These are phyloP conservation scores for Pseudococcus viburni DNA, from an alignment of 2,888 invertebrate species.

Conservation along the genomic window DNA sequence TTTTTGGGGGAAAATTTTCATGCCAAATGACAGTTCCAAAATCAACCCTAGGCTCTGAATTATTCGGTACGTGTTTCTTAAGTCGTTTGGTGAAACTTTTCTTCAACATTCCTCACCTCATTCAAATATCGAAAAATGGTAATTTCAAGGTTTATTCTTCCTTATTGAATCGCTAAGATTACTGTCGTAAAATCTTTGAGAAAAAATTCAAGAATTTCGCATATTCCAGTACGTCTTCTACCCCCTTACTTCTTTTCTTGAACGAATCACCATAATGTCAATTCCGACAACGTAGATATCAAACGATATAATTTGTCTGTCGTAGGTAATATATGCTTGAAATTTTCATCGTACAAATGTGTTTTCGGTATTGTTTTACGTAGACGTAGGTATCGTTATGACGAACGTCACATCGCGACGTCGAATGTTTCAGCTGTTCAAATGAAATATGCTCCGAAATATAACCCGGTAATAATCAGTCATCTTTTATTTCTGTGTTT, in stretches of 20 bases:
- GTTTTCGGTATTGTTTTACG: neutral
- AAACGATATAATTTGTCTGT: neutral
- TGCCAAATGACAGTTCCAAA: neutral
- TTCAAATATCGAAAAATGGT: neutral
- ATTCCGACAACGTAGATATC: neutral
- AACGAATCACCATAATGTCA: neutral
- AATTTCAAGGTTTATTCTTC: too few species aligned
- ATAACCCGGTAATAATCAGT: neutral
- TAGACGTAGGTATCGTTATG: neutral
- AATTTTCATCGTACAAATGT: neutral
- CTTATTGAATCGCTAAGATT: too few species aligned
- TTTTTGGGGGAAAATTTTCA: neutral
- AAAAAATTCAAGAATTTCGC: too few species aligned
- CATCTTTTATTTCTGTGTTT: conserved; percentile 70
- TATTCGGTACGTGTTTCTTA: neutral
- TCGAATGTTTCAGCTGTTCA: conserved; percentile 41
- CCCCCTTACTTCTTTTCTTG: neutral
- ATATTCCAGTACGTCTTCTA: too few species aligned
- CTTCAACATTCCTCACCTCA: neutral
- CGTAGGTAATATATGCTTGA: neutral
- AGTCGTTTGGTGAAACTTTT: neutral
- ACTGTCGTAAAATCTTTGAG: too few species aligned
- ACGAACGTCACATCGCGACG: conserved; percentile 6
- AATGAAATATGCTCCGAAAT: conserved; percentile 32
- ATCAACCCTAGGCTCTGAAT: neutral